Base-by-base conservation (phyloP, 2,888 invertebrate species). In the Slavum lentiscoides region DNA sequence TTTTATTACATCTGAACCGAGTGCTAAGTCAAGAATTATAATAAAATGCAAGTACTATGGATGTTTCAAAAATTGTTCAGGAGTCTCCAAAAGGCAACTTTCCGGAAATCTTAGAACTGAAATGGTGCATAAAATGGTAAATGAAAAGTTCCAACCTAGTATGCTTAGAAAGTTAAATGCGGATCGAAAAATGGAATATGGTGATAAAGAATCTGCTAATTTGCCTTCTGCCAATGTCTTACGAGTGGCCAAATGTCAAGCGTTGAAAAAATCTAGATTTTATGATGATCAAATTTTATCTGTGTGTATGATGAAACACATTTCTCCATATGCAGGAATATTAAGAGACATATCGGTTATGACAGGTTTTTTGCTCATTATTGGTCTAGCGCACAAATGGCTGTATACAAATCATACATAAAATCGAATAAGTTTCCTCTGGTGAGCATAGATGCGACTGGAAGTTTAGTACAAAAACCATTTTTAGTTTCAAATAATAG, bases 351-450 rank as follows among this genome's bases (percentile, higher is more conserved):
- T n/a, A 66, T 77, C 13, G 59, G 67, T 8, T 68, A 69, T 39
- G 70, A 77, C 43, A 23, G 53, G 19, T 80, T 80, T 61, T 80
- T 68, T n/a, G 39, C 61, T 8, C 61, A 80, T 62, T 69, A 80
- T 61, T 80, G 77, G 70, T 39, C 17, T 37, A 21, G 39, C 3
- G 23, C 15, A 17, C 69, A 77, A 77, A 55, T 77, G 3, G 21
- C 37, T 13, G 30, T 77, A 7, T 70, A 21, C 19, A 43, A 19
- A 62, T 23, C 61, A 23, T 37, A 23, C 37, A 15, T 43, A 67
- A 67, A 66, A 67, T 6, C n/a, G 0, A 69, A 6, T 6, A 77
- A 68, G 5, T 21, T 23, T 19, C 59, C n/a, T 30, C 55, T 19
- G n/a, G 5, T 70, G 21, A 43, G 61, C 13, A 80, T 69, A 7